Percentiles rank a stretch among this genome's conserved stretches.
These are phyloP conservation scores for Barnardius zonarius DNA, from an alignment of 2,113 vertebrate species.

Conservation along the genomic window DNA sequence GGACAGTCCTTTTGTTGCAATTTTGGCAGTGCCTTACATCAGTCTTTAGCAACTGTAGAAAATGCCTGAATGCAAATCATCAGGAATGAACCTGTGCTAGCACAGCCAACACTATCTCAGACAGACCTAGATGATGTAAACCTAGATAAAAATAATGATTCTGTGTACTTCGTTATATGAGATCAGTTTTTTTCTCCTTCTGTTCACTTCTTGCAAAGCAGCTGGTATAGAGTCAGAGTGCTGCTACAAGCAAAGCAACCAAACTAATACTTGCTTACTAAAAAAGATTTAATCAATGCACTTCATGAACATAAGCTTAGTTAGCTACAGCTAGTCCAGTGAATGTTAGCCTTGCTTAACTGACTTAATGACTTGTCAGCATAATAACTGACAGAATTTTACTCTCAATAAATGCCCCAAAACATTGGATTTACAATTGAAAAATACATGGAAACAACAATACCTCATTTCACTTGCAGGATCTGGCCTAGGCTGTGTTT, in stretches of 20 bases:
- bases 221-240: neutral
- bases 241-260: neutral
- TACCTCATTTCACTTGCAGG: constrained; percentile 70
- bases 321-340: neutral
- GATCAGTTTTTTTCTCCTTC: neutral
- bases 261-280: neutral
- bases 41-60: neutral
- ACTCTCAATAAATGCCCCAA: neutral
- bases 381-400: neutral
- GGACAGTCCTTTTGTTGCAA: neutral
- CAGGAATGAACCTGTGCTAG: neutral
- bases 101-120: neutral
- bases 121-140: neutral
- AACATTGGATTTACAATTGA: neutral
- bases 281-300: neutral
- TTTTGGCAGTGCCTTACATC: neutral
- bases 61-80: neutral
- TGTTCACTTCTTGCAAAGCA: neutral
- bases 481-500: constrained; percentile 55
- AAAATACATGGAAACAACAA: neutral
- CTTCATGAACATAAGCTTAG: neutral
- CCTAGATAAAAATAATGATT: neutral
- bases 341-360: neutral
- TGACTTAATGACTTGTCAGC: neutral
- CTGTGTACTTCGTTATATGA: neutral